phyloP scores from a whole-genome alignment of 2,888 invertebrate species.

The Plebejus anna region DNA sequence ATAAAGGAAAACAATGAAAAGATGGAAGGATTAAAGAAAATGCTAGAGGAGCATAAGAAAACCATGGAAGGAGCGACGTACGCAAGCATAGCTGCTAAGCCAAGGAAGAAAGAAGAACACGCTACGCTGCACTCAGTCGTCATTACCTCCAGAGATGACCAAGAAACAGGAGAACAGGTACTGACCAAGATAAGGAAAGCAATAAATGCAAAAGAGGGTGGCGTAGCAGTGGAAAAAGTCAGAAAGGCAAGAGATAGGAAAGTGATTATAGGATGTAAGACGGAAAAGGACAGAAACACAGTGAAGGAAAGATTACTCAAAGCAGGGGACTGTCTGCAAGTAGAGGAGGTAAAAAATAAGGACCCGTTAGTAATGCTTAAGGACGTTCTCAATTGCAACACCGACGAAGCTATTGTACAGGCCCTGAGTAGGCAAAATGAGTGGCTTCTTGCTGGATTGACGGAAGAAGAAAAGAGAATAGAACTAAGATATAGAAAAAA shows the following conservation, averaged over 20 bases:
- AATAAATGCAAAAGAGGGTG: constrained; percentile 30
- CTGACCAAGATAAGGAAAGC: constrained; percentile 29
- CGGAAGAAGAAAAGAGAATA: background rate
- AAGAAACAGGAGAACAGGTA: constrained; percentile 31
- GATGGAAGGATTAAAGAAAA: background rate
- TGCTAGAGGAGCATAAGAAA: background rate
- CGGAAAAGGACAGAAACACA: constrained; percentile 29
- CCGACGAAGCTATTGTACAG: constrained; percentile 29
- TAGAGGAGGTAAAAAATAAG: constrained; percentile 32
- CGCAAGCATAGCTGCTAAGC: background rate
- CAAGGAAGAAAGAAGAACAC: background rate
- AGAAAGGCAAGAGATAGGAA: constrained; percentile 35
- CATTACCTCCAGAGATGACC: constrained; percentile 29
- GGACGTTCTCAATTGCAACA: constrained; percentile 14
- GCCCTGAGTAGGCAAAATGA: constrained; percentile 32
- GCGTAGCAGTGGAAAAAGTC: constrained; percentile 30
- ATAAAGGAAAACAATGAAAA: background rate
- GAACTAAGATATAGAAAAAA: constrained; percentile 27
- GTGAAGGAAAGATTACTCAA: constrained; percentile 30
- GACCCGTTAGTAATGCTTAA: constrained; percentile 32
- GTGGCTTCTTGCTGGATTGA: background rate
- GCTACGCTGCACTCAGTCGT: constrained; percentile 28
- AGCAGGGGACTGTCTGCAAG: background rate
- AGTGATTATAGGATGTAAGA: constrained; percentile 32
- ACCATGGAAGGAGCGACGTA: background rate